Conservation (phyloP, 2,888 invertebrate genomes). For the Zelleria hepariella region DNA sequence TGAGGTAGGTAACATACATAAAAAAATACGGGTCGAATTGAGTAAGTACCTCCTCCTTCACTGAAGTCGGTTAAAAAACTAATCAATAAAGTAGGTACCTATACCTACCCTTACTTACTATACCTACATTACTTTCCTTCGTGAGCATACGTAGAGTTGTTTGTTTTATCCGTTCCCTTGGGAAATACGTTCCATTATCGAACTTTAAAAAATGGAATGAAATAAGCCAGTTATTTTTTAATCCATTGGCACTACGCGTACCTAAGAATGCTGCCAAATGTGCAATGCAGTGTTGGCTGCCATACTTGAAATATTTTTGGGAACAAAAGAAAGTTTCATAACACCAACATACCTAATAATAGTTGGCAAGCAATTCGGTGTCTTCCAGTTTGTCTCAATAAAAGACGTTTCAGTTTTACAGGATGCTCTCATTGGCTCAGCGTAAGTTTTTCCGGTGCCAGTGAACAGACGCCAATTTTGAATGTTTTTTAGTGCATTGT, state of each 20-base stretch:
- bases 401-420: background rate
- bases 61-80: no score
- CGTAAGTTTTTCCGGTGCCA: background rate
- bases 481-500: background rate
- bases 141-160: no score
- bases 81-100: no score
- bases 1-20: no score
- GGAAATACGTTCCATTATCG: background rate
- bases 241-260: background rate
- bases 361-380: background rate
- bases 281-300: background rate
- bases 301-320: no score
- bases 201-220: background rate
- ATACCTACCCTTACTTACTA: no score
- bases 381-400: background rate
- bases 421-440: background rate
- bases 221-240: background rate
- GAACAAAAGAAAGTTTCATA: background rate
- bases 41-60: no score
- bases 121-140: no score
- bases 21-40: no score
- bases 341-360: background rate
- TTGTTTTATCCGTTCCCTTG: background rate
- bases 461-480: background rate
- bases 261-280: background rate